phyloP scores from a whole-genome alignment of 2,888 invertebrate species.

The Ptychoptera albimana region DNA sequence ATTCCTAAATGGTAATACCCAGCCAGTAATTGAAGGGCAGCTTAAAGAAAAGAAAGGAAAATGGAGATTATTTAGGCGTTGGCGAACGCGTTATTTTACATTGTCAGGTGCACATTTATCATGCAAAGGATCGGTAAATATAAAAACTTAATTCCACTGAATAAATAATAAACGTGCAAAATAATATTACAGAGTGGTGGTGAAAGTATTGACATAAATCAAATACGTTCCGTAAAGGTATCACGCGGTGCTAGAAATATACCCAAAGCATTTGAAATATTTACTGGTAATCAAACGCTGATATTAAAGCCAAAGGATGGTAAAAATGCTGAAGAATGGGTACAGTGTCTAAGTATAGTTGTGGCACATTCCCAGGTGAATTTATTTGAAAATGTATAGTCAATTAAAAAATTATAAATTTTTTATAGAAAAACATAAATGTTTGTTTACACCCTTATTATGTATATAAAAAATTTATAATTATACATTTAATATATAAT shows the following conservation, averaged over 20 bases:
- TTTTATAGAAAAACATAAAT: background rate
- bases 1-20: slow-evolving; percentile 62
- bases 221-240: slow-evolving; percentile 89
- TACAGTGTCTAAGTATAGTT: slow-evolving; percentile 84
- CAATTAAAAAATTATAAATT: too few species aligned
- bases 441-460: background rate
- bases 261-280: slow-evolving; percentile 92
- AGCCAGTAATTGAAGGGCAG: slow-evolving; percentile 80
- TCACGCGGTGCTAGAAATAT: slow-evolving; percentile 81
- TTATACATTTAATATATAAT: too few species aligned
- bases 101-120: slow-evolving; percentile 83
- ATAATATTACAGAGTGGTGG: slow-evolving; percentile 53
- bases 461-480: too few species aligned
- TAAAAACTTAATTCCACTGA: background rate
- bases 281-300: slow-evolving; percentile 82
- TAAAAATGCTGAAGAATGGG: slow-evolving; percentile 91
- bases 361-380: slow-evolving; percentile 50
- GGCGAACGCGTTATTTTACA: slow-evolving; percentile 90
- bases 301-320: slow-evolving; percentile 90
- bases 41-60: slow-evolving; percentile 83
- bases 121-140: slow-evolving; percentile 63
- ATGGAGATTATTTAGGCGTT: slow-evolving; percentile 79
- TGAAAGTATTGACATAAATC: slow-evolving; percentile 77
- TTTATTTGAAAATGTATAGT: background rate
- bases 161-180: background rate